Base-by-base conservation (phyloP, 2,113 vertebrate species). In the Catharus fuscescens region DNA sequence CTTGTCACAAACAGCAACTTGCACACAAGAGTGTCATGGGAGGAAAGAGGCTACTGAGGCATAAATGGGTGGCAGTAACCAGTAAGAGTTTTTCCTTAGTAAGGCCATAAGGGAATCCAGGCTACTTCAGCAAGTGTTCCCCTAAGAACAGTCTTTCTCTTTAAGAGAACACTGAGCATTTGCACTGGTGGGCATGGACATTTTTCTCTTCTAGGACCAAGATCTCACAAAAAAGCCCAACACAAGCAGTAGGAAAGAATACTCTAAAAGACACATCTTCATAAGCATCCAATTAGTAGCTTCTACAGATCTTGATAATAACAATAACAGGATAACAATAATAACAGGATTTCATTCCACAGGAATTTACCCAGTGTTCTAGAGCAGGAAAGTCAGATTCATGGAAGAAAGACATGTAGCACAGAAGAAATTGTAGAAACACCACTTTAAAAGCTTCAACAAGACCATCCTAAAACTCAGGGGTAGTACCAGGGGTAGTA, bases 371-470 rank as follows among this genome's bases (percentile, higher is more conserved):
- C 5, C 15, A 26, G 6, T 5, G 0, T 5, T 59, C 13, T 56
- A 62, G 15, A 88, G 76, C 36, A 2, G 12, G 5, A 24, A 90
- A 74, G 3, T 53, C 32, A 78, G 19, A 36, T 13, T 67, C 18
- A 3, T 8, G 5, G 28, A 77, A 9, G 3, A 86, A 82, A 86
- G 4, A 57, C 4, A 2, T 0, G 1, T 21, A 57, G 23, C 5
- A 36, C 8, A 44, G 14, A 88, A 66, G 21, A 76, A 83, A 66
- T 5, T 73, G 8, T 34, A 74, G 34, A 74, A 9, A 40, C 3
- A 20, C 4, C 34, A 18, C 42, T 54, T 66, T 2, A 66, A 76
- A 71, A 48, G 11, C 34, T 80, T 80, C 52, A 77, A 5, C 2
- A 25, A 66, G 50, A 66, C 12, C 21, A 86, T 34, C 31, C 47